phyloP scores from a whole-genome alignment of 1,140 invertebrate genomes.

The Cyclargus thomasi region DNA sequence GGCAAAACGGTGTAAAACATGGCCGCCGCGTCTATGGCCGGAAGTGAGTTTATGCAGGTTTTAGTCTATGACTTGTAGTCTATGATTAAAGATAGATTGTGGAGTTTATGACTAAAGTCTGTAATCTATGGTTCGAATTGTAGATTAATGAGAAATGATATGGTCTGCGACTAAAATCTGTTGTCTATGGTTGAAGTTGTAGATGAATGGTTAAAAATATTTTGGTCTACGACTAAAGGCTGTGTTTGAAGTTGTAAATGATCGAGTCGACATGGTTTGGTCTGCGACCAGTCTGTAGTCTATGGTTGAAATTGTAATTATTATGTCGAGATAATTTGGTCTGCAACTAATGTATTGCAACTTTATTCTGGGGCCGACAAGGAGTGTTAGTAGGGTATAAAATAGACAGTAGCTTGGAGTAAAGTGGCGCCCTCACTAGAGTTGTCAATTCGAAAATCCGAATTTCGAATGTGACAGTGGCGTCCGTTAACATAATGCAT shows the following conservation, averaged over 20 bases:
- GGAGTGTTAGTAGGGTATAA: background rate
- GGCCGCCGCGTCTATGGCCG: background rate
- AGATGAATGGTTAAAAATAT: no score
- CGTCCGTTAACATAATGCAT: background rate
- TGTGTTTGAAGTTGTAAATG: no score
- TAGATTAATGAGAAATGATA: no score
- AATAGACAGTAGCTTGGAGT: background rate
- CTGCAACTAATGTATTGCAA: no score
- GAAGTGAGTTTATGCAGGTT: background rate
- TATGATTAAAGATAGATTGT: background rate
- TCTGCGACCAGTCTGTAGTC: no score
- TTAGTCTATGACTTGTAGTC: background rate
- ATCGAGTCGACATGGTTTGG: no score
- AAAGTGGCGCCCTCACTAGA: slow-evolving; percentile 2
- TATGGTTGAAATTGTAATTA: no score
- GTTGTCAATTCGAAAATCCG: background rate
- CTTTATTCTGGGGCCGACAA: background rate
- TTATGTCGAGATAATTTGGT: no score
- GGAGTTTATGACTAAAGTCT: no score
- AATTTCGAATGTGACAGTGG: background rate
- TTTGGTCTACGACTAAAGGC: no score
- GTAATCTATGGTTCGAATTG: background rate
- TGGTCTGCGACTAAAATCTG: no score
- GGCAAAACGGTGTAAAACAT: slow-evolving; percentile 14
- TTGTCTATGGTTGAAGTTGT: no score